Evolutionary conservation across 2,888 invertebrate species (phyloP).

Genomic region (Hemaris fuciformis): DNA sequence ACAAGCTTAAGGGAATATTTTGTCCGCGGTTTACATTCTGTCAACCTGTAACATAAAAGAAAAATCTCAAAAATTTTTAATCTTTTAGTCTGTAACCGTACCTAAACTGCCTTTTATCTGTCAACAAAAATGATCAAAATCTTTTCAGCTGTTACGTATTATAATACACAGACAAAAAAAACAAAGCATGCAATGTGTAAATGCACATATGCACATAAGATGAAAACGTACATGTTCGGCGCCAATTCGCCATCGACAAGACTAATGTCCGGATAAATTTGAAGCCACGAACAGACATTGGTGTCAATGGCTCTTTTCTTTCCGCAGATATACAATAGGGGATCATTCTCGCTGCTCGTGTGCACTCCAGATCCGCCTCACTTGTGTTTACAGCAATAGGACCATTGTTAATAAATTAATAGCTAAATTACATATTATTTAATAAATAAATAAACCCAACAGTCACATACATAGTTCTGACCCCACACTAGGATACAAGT

Average conservation of each 20-base stretch:
- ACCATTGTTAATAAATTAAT: background rate
- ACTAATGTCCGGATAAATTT: slow-evolving; percentile 29
- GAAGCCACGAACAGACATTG: slow-evolving; percentile 28
- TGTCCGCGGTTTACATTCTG: no score
- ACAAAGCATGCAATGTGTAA: background rate
- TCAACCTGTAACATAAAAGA: no score
- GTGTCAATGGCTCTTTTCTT: slow-evolving; percentile 31
- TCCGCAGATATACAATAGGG: slow-evolving; percentile 27
- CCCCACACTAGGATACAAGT: no score
- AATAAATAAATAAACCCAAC: no score
- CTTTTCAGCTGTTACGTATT: no score
- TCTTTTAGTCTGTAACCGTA: no score
- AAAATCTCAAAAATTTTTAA: no score
- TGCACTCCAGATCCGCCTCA: slow-evolving; percentile 23
- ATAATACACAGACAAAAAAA: background rate
- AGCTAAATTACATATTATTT: no score
- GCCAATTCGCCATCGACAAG: background rate
- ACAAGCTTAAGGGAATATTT: no score
- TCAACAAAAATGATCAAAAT: no score
- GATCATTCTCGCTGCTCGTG: slow-evolving; percentile 32
- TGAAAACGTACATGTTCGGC: background rate
- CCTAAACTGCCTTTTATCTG: background rate
- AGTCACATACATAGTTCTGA: no score
- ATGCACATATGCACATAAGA: background rate
- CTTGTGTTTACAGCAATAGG: background rate